Evolutionary conservation across 2,797 vertebrate genomes (phyloP).

Genomic region (Rhinichthys osculus): DNA sequence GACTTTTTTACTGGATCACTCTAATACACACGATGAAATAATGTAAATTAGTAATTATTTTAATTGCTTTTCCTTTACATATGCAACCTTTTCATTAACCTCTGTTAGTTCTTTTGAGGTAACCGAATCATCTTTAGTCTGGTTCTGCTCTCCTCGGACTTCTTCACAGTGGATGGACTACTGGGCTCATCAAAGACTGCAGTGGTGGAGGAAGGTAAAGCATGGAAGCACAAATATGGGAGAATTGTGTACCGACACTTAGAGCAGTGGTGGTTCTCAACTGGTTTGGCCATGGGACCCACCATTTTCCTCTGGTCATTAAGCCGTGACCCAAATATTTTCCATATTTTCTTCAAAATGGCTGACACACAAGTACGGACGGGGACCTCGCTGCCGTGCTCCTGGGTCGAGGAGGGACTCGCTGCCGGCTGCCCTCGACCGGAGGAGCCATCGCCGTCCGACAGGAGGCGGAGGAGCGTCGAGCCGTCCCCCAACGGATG

Average conservation of each 20-base stretch:
- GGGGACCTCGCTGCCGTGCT: too few relatives aligned
- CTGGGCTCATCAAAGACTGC: slow-evolving; percentile 90
- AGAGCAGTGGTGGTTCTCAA: too few relatives aligned
- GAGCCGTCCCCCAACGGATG: too few relatives aligned
- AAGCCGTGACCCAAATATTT: too few relatives aligned
- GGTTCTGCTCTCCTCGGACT: slow-evolving; percentile 91
- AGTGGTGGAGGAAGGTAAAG: slow-evolving; percentile 96
- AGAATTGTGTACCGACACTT: not conserved
- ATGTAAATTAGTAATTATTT: not conserved
- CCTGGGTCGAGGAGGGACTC: too few relatives aligned
- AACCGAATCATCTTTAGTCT: slow-evolving; percentile 87
- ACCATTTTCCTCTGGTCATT: too few relatives aligned
- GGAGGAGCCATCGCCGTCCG: too few relatives aligned
- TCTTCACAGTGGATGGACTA: slow-evolving; percentile 93
- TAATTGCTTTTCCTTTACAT: not conserved
- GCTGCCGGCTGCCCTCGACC: too few relatives aligned
- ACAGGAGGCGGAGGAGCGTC: too few relatives aligned
- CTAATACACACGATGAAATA: not conserved
- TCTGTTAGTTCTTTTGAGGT: slow-evolving; percentile 83
- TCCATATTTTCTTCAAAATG: too few relatives aligned
- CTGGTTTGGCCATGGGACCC: too few relatives aligned
- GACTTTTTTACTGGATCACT: not conserved
- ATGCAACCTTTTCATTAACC: not conserved
- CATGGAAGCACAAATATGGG: not conserved
- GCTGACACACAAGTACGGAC: too few relatives aligned